Base-by-base conservation (phyloP, 2,888 invertebrate species). In the Cecidostiba fungosa region DNA sequence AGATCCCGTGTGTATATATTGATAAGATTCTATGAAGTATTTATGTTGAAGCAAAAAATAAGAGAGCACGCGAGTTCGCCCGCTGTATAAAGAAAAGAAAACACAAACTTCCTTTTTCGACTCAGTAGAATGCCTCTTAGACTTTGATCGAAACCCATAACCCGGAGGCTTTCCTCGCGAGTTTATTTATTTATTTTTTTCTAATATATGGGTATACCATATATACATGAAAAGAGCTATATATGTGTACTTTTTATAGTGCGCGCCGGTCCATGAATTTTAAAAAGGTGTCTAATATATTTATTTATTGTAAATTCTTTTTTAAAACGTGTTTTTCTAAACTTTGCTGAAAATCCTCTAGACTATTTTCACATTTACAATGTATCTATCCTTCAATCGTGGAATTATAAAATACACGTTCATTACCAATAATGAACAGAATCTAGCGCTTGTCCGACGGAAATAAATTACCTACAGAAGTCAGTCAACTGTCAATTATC, bases 81-180 rank as follows among this genome's bases (percentile, higher is more conserved):
- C 14, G 23, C 62, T 10, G 3, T 23, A 16, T 26, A 66, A 66
- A 66, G 29, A 66, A 66, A 66, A 29, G 62, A 16, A 66, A 66
- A 66, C 62, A 29, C 54, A n/a, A 62, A 23, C 59, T 62, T 62
- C 59, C 59, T 62, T 62, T 62, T 62, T 62, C 59, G n/a, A 62
- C 59, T 62, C 59, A 23, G 23, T 19, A 62, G 23, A 62, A 62
- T 62, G 59, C 59, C 59, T 62, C 26, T 62, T 62, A 62, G 59
- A 62, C 23, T 62, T 62, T 26, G 26, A 62, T 62, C 59, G 59
- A 62, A 62, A 62, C 59, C 59, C 26, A 62, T 62, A 62, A n/a
- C 59, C 59, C 26, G 59, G 23, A 62, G 59, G 26, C 59, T 62
- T 62, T 62, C 12, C 59, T 23, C 23, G 26, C 23, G 23, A 62